Conservation (phyloP, 2,888 invertebrate species). For the Cremastobaeus sp. region DNA sequence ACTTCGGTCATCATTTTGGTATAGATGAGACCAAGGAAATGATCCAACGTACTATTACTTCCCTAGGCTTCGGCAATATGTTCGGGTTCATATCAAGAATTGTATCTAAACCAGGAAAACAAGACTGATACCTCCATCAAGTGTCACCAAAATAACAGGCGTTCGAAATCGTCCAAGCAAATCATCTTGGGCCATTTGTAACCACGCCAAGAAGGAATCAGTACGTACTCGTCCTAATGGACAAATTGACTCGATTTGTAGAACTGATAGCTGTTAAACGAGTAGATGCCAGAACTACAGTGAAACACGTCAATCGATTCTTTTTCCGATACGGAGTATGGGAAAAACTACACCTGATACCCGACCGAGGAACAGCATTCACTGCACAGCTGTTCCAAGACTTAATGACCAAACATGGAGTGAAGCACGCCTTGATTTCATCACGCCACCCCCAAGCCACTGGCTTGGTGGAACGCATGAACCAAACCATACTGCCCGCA, state of each 20-base stretch:
- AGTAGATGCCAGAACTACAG: neutral
- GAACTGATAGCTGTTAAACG: neutral
- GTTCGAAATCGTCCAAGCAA: neutral
- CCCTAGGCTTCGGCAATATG: slow-evolving; percentile 12
- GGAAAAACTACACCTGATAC: slow-evolving; percentile 35
- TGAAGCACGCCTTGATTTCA: slow-evolving; percentile 26
- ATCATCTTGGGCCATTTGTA: slow-evolving; percentile 1
- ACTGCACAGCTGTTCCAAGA: slow-evolving; percentile 37
- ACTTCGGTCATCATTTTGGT: slow-evolving; percentile 13
- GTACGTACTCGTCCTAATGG: neutral
- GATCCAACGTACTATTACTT: slow-evolving; percentile 41
- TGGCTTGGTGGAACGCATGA: slow-evolving; percentile 10
- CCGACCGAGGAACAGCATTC: slow-evolving; percentile 57
- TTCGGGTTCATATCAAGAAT: slow-evolving; percentile 7
- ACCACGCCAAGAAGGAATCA: neutral
- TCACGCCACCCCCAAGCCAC: slow-evolving; percentile 20
- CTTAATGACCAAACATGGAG: slow-evolving; percentile 40
- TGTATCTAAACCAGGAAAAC: slow-evolving; percentile 15
- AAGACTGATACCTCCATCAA: slow-evolving; percentile 13
- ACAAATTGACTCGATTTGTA: neutral
- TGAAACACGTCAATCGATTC: slow-evolving; percentile 40
- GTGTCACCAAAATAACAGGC: neutral
- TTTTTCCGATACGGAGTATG: slow-evolving; percentile 53
- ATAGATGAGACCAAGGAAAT: slow-evolving; percentile 8
- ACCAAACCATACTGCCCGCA: neutral